A percentile compares a stretch with the other conserved stretches of the same genome.
Conservation (phyloP, 2,113 vertebrate species). For the Limanda limanda region DNA sequence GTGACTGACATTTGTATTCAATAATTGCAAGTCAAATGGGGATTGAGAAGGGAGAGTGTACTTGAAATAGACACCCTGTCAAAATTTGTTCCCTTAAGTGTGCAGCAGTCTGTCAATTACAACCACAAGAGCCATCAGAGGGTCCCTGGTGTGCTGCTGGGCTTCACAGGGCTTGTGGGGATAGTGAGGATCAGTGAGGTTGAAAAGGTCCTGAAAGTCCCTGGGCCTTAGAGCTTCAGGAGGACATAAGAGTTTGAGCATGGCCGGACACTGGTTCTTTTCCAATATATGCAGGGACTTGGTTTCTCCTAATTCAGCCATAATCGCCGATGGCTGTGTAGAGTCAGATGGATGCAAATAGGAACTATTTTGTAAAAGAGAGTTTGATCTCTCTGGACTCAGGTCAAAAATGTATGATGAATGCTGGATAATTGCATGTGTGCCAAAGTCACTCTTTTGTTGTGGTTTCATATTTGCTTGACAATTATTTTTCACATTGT, state of each 20-base stretch:
- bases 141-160: neutral
- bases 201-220: neutral
- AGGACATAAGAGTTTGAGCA: neutral
- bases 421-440: slow-evolving; percentile 28
- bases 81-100: neutral
- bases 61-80: slow-evolving; percentile 28
- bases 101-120: neutral
- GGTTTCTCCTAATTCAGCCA: neutral
- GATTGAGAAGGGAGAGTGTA: slow-evolving; percentile 37
- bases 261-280: neutral
- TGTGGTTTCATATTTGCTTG: slow-evolving; percentile 11
- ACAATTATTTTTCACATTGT: slow-evolving; percentile 14
- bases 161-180: neutral
- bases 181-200: neutral
- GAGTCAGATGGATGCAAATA: slow-evolving; percentile 4
- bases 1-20: slow-evolving; percentile 73
- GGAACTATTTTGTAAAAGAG: slow-evolving; percentile 46
- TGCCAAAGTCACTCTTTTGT: neutral
- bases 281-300: neutral
- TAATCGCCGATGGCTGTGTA: neutral
- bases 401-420: slow-evolving; percentile 25
- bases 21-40: slow-evolving; percentile 66
- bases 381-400: slow-evolving; percentile 7
- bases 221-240: neutral
- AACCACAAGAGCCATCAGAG: neutral